phyloP scores from a whole-genome alignment of 2,888 invertebrate species.

The Lepidonotus clava region DNA sequence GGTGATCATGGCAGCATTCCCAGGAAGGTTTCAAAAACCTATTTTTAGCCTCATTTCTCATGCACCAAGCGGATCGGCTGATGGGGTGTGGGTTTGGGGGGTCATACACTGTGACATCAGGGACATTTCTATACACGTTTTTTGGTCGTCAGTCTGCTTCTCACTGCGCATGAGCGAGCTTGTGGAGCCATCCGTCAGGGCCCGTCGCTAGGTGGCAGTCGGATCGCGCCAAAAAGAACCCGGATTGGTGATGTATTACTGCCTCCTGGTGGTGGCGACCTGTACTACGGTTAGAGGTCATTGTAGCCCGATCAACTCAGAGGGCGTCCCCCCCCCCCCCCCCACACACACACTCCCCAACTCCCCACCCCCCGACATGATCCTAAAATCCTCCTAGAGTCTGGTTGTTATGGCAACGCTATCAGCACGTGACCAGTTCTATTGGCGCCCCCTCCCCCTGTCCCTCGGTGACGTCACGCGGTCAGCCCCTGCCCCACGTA shows the following conservation, averaged over 20 bases:
- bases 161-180: neutral
- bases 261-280: neutral
- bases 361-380: neutral
- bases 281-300: neutral
- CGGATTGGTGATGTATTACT: neutral
- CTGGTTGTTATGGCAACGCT: neutral
- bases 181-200: neutral
- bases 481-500: too few species aligned
- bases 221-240: neutral
- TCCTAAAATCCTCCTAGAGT: neutral
- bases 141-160: too few species aligned
- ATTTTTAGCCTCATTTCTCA: too few species aligned
- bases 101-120: too few species aligned
- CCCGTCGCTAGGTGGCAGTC: neutral
- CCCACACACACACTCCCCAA: too few species aligned
- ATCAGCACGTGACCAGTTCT: neutral
- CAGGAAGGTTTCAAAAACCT: too few species aligned
- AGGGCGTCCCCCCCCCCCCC: neutral
- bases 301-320: neutral
- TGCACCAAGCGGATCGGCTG: too few species aligned
- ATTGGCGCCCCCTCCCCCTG: neutral
- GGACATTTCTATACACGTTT: too few species aligned
- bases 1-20: too few species aligned
- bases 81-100: too few species aligned
- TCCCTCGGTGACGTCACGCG: neutral